Conservation (phyloP, 2,797 vertebrate genomes). For the Sus cebifrons region DNA sequence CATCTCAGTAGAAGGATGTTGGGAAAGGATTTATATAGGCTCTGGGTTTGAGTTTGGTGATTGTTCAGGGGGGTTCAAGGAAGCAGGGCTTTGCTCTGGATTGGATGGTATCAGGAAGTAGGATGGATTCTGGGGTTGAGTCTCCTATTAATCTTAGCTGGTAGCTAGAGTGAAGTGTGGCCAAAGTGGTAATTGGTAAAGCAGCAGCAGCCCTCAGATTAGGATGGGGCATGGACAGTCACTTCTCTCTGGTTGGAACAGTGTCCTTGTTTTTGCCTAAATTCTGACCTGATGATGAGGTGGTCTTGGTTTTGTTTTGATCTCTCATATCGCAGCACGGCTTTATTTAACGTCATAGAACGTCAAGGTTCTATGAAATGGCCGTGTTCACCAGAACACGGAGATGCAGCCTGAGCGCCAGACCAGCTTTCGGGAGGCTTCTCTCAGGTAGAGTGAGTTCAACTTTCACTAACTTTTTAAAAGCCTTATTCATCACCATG, state of each 20-base stretch:
- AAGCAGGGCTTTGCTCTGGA: background rate
- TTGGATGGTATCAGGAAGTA: background rate
- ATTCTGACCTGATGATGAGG: background rate
- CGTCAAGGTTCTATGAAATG: background rate
- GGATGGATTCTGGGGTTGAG: background rate
- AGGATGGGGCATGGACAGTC: background rate
- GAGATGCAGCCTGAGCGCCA: background rate
- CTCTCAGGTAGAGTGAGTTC: background rate
- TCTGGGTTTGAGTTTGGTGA: background rate
- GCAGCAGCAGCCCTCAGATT: background rate
- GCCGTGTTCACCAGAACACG: background rate
- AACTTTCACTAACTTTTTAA: background rate
- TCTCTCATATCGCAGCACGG: background rate
- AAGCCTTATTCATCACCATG: background rate
- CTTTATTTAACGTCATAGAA: background rate
- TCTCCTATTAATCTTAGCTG: background rate
- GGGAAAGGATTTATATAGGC: background rate
- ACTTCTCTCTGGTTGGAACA: background rate
- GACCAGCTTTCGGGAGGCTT: background rate
- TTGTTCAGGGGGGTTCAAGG: background rate
- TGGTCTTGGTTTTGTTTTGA: background rate
- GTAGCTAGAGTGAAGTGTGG: background rate
- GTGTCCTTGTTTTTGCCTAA: background rate
- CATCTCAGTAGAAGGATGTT: background rate
- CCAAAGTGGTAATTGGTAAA: rapidly evolving